Conservation (phyloP, 37 sponge, comb jelly and placozoan species). For the Hexactinellida sp. region DNA sequence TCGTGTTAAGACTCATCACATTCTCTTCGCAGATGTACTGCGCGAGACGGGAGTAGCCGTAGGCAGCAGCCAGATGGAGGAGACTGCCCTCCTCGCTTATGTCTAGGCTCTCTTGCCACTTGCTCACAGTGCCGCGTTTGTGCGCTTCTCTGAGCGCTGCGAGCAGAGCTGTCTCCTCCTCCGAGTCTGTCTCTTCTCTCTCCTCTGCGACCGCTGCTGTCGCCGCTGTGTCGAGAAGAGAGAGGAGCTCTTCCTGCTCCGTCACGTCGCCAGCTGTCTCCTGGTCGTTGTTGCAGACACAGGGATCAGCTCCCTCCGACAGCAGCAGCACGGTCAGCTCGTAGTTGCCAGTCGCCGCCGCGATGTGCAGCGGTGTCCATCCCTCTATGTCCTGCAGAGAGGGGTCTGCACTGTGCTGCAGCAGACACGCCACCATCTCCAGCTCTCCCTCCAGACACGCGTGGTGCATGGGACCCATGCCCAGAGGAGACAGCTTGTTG, state of each 20-base stretch:
- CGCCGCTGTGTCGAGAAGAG: not conserved
- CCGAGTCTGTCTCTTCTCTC: not conserved
- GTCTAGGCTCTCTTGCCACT: not conserved
- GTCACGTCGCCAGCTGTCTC: not conserved
- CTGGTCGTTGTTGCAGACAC: not conserved
- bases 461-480: not conserved
- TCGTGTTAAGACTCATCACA: not conserved
- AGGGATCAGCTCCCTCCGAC: not conserved
- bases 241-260: not conserved
- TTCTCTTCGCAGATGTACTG: constrained; percentile 13
- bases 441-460: not conserved
- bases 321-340: not conserved
- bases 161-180: not conserved
- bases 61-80: not conserved
- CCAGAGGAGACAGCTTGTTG: not conserved
- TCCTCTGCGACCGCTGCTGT: not conserved
- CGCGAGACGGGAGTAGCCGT: not conserved
- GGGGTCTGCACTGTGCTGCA: not conserved
- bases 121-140: not conserved
- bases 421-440: not conserved
- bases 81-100: not conserved
- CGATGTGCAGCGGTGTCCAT: constrained; percentile 11
- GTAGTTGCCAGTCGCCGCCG: not conserved
- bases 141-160: not conserved
- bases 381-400: constrained; percentile 2